Percentiles rank a stretch among this genome's conserved stretches.
Evolutionary conservation across 2,888 invertebrate species (phyloP).

Genomic region (Cataglyphis albicans): DNA sequence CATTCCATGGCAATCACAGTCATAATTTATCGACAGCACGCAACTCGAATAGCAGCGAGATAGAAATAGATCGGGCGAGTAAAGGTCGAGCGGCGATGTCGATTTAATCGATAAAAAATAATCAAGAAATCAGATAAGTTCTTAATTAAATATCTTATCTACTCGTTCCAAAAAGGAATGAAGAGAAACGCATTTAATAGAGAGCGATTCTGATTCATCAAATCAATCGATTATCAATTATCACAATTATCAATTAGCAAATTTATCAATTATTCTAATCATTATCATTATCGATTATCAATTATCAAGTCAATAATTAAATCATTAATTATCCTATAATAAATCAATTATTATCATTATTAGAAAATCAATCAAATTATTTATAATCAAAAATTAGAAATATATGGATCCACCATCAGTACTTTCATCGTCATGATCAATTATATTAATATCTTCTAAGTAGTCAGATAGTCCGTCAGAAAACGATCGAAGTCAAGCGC

Average conservation of each 20-base stretch:
- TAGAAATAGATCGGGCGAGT: constrained; percentile 2
- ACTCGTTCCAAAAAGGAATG: not conserved
- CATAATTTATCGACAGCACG: constrained; percentile 21
- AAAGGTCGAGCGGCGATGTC: not conserved
- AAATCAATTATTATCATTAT: constrained; percentile 6
- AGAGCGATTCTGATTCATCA: constrained; percentile 26
- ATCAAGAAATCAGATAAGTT: constrained; percentile 16
- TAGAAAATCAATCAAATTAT: not conserved
- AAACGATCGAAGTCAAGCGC: constrained; percentile 39
- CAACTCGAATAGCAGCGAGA: not conserved
- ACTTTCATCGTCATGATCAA: constrained; percentile 15
- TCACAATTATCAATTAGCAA: constrained; percentile 25
- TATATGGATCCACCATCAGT: constrained; percentile 9
- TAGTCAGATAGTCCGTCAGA: constrained; percentile 26
- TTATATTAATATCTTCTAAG: constrained; percentile 13
- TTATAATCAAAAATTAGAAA: constrained; percentile 19
- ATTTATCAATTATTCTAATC: not conserved
- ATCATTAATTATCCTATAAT: constrained; percentile 15
- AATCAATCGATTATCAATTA: constrained; percentile 25
- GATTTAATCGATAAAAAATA: constrained; percentile 18
- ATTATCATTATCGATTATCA: constrained; percentile 29
- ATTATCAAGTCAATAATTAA: constrained; percentile 17
- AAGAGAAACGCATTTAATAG: constrained; percentile 17
- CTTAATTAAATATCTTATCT: constrained; percentile 8
- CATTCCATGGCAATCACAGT: constrained; percentile 44